A percentile compares a stretch with the other conserved stretches of the same genome.
These are phyloP conservation scores for Paracentrotus lividus DNA, from an alignment of 53 echinoderm and acorn worm genomes.

Conservation along the genomic window DNA sequence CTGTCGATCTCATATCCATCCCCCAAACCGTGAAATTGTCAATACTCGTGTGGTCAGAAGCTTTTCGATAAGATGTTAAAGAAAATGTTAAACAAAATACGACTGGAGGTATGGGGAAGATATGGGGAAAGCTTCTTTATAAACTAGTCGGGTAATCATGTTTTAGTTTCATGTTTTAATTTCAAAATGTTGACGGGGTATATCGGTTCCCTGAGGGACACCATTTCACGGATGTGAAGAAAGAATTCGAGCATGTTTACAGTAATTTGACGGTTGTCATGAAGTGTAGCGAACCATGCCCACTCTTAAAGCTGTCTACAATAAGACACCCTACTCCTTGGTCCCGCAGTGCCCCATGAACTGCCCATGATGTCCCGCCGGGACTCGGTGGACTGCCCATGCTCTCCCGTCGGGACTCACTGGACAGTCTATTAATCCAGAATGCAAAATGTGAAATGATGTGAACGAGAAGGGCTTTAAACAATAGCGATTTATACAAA, in stretches of 20 bases:
- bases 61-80: no score
- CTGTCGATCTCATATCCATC: no score
- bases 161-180: no score
- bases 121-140: no score
- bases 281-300: conserved; percentile 63
- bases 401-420: conserved; percentile 12
- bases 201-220: neutral
- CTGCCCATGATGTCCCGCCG: conserved; percentile 15
- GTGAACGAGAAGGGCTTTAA: no score
- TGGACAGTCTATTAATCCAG: conserved; percentile 15
- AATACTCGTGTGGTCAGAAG: no score
- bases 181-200: neutral
- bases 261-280: conserved; percentile 55
- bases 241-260: conserved; percentile 54
- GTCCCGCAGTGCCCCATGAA: conserved; percentile 23
- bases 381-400: conserved; percentile 13
- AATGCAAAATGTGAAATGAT: no score
- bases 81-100: no score
- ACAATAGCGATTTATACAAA: no score
- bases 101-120: no score
- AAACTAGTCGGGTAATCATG: neutral
- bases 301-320: neutral
- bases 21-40: no score
- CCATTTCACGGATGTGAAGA: neutral
- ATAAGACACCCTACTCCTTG: neutral